Conservation (phyloP, 1,140 invertebrate species). For the Lycorma delicatula region DNA sequence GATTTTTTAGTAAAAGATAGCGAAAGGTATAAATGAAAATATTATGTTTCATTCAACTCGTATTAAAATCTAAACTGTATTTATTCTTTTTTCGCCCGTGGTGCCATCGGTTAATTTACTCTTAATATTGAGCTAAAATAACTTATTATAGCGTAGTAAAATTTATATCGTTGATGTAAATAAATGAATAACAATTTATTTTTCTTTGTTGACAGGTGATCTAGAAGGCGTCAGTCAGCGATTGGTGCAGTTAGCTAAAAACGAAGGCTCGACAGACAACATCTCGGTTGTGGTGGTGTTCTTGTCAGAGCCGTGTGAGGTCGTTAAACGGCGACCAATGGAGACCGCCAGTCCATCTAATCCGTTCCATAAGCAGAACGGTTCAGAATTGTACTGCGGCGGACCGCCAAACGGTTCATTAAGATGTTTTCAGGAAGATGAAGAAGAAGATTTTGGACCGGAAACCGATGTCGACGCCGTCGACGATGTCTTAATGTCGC, state of each 20-base stretch:
- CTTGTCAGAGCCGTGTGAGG: slow-evolving; percentile 59
- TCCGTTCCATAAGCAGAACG: slow-evolving; percentile 16
- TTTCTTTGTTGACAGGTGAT: slow-evolving; percentile 46
- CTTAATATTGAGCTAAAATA: too few relatives aligned
- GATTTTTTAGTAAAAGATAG: too few relatives aligned
- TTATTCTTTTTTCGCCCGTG: too few relatives aligned
- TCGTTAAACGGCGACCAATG: slow-evolving; percentile 51
- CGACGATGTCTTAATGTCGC: slow-evolving; percentile 39
- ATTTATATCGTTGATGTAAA: neutral
- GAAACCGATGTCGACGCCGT: slow-evolving; percentile 50
- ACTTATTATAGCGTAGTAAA: too few relatives aligned
- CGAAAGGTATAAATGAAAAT: too few relatives aligned
- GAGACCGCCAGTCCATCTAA: slow-evolving; percentile 46
- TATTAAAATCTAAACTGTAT: too few relatives aligned
- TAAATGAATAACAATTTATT: neutral
- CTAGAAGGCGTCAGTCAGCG: slow-evolving; percentile 52
- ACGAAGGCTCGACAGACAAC: slow-evolving; percentile 71
- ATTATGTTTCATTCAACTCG: too few relatives aligned
- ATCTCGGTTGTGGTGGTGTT: slow-evolving; percentile 83
- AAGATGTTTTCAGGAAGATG: slow-evolving; percentile 44
- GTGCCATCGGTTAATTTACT: too few relatives aligned
- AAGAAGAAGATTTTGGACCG: slow-evolving; percentile 48
- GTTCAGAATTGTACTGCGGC: slow-evolving; percentile 13
- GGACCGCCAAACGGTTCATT: slow-evolving; percentile 33
- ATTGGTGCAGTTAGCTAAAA: slow-evolving; percentile 63